These are phyloP conservation scores for Xestia c-nigrum DNA, from an alignment of 2,888 invertebrate genomes.

Conservation along the genomic window DNA sequence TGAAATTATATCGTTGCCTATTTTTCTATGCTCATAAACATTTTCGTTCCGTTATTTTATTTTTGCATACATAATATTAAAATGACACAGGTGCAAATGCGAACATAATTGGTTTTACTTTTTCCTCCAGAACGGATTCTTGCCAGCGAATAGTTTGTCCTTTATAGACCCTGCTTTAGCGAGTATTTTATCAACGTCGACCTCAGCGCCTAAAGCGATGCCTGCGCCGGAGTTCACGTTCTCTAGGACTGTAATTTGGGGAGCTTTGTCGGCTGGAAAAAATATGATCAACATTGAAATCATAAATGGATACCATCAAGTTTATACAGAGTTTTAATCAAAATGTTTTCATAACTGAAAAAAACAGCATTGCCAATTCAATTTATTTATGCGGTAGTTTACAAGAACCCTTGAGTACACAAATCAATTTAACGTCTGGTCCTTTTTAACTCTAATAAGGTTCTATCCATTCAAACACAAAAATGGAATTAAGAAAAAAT, in stretches of 20 bases:
- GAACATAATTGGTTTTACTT: background rate
- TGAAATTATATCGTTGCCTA: background rate
- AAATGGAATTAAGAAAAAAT: background rate
- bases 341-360: background rate
- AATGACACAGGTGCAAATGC: background rate
- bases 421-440: background rate
- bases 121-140: conserved; percentile 31
- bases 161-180: background rate
- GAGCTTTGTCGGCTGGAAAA: conserved; percentile 28
- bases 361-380: background rate
- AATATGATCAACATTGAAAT: background rate
- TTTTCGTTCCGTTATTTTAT: background rate
- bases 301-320: background rate
- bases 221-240: conserved; percentile 34
- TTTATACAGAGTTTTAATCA: background rate
- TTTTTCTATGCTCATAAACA: background rate
- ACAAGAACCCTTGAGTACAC: background rate
- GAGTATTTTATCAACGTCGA: conserved; percentile 20
- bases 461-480: background rate
- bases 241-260: conserved; percentile 24
- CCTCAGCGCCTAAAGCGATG: conserved; percentile 15
- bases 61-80: background rate
- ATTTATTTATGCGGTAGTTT: background rate
- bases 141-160: conserved; percentile 16
- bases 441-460: background rate